These are phyloP conservation scores for Stigmatopora nigra DNA, from an alignment of 2,113 vertebrate genomes.

Conservation along the genomic window DNA sequence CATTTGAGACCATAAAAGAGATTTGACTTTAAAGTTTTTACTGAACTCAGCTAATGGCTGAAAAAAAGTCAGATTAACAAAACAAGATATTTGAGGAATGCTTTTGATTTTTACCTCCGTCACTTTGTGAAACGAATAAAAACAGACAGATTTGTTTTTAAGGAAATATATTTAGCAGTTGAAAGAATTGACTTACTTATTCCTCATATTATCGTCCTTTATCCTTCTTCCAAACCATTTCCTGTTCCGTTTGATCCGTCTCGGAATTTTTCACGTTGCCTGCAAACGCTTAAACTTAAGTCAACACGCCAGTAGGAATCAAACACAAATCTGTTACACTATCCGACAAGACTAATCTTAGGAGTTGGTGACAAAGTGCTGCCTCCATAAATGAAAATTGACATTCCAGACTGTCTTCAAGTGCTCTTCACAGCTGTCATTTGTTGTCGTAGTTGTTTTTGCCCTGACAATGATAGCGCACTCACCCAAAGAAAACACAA, in stretches of 20 bases:
- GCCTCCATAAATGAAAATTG: neutral
- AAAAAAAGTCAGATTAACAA: constrained; percentile 1
- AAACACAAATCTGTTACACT: neutral
- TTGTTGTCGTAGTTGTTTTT: neutral
- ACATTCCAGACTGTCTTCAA: neutral
- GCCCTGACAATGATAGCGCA: neutral
- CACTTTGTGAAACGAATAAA: too few species aligned
- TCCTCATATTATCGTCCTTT: constrained; percentile 9
- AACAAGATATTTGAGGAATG: neutral
- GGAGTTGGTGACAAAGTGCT: neutral
- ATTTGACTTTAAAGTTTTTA: neutral
- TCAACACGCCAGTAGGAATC: neutral
- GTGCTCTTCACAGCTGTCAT: neutral
- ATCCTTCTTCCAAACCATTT: neutral
- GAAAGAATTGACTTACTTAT: neutral
- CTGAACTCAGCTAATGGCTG: neutral
- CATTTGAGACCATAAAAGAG: constrained; percentile 1
- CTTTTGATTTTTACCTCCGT: neutral
- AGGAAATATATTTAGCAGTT: too few species aligned
- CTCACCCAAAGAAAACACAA: neutral
- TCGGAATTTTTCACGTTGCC: neutral
- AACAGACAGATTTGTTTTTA: neutral
- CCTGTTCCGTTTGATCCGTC: neutral
- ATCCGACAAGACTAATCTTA: neutral
- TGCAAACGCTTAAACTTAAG: neutral